Conservation (phyloP, 2,888 invertebrate species). For the Bedellia somnulentella region DNA sequence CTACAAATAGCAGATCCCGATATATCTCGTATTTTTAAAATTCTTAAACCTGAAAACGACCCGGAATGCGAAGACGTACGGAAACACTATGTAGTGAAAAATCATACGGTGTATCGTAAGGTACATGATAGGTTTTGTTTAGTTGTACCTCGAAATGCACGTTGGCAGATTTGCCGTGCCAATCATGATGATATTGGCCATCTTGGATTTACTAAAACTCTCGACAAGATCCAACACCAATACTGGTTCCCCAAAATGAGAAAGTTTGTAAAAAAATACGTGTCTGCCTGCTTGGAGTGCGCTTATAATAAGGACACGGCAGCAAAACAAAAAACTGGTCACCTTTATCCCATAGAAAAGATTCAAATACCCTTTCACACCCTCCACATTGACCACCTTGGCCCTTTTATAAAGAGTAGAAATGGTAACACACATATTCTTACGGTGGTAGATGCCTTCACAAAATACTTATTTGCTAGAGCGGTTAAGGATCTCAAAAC, state of each 20-base stretch:
- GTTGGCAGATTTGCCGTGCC: conserved; percentile 18
- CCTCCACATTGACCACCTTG: too few species aligned
- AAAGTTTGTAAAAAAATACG: conserved; percentile 8
- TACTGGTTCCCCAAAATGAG: conserved; percentile 8
- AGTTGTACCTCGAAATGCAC: conserved; percentile 16
- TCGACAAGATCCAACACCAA: not conserved
- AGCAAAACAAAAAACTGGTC: not conserved
- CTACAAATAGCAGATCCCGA: conserved; percentile 8
- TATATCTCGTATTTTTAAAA: conserved; percentile 5
- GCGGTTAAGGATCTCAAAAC: too few species aligned
- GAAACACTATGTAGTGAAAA: conserved; percentile 6
- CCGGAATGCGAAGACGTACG: conserved; percentile 6
- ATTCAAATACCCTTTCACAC: conserved; percentile 4
- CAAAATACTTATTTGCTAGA: too few species aligned
- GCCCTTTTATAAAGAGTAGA: conserved; percentile 8
- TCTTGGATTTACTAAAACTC: conserved; percentile 9
- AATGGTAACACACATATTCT: conserved; percentile 7
- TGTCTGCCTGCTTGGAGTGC: conserved; percentile 5
- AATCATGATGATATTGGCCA: conserved; percentile 22
- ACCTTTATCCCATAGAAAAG: conserved; percentile 4
- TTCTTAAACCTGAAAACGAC: conserved; percentile 7
- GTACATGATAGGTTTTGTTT: too few species aligned
- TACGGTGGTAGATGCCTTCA: too few species aligned
- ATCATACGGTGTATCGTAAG: conserved; percentile 3
- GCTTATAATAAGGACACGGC: conserved; percentile 7